Evolutionary conservation across 2,888 invertebrate species (phyloP).

Genomic region (Idaea dimidiata): DNA sequence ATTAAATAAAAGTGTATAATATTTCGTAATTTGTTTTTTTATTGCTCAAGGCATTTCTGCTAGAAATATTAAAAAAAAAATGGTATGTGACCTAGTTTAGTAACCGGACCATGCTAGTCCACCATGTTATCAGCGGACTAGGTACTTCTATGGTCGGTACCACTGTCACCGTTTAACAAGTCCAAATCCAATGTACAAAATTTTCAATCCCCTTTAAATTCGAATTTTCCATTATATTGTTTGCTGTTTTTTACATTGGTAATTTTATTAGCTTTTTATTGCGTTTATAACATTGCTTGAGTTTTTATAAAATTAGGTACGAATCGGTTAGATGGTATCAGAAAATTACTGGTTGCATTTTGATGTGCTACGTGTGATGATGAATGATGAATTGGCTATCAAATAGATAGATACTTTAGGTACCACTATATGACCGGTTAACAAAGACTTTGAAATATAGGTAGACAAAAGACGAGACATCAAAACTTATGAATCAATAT

Average conservation of each 20-base stretch:
- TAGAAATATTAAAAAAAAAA: too few relatives aligned
- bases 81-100: too few relatives aligned
- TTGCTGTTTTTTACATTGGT: not conserved
- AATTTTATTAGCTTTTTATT: not conserved
- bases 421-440: too few relatives aligned
- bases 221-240: not conserved
- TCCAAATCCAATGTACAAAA: not conserved
- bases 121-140: too few relatives aligned
- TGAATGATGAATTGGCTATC: not conserved
- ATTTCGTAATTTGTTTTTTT: too few relatives aligned
- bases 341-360: constrained; percentile 1
- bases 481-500: too few relatives aligned
- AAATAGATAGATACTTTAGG: not conserved
- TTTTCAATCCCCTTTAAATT: not conserved
- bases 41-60: too few relatives aligned
- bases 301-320: not conserved
- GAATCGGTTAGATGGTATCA: not conserved
- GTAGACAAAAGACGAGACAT: too few relatives aligned
- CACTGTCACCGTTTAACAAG: not conserved
- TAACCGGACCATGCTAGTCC: too few relatives aligned
- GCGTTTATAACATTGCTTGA: not conserved
- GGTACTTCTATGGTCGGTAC: not conserved
- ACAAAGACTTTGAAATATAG: too few relatives aligned
- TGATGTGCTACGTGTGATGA: not conserved
- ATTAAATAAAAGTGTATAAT: too few relatives aligned